Evolutionary conservation across 1,140 invertebrate species (phyloP).

Genomic region (Zaprionus vittiger): DNA sequence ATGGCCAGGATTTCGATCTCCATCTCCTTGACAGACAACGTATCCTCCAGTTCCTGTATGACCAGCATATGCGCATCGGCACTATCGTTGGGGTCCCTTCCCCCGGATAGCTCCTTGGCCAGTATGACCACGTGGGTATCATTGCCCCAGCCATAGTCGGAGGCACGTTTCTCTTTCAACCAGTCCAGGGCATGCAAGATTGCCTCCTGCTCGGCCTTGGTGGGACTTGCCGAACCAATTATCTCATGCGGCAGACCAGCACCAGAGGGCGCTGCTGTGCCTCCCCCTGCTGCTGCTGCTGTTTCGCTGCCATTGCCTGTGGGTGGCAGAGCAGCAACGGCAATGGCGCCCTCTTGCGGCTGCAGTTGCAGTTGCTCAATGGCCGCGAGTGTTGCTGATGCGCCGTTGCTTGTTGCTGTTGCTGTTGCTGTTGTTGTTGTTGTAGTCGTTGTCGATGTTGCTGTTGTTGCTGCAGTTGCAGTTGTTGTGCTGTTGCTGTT

Average conservation of each 20-base stretch:
- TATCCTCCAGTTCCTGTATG: constrained; percentile 87
- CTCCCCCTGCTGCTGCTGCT: constrained; percentile 21
- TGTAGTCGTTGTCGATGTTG: neutral
- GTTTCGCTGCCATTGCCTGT: constrained; percentile 19
- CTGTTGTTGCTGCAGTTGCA: constrained; percentile 14
- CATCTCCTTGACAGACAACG: constrained; percentile 92
- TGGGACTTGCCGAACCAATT: constrained; percentile 82
- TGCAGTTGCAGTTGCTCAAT: constrained; percentile 19
- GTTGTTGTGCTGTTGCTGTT: constrained; percentile 18
- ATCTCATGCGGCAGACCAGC: constrained; percentile 59
- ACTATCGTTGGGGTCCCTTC: constrained; percentile 84
- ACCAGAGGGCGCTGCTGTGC: neutral
- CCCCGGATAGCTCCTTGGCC: constrained; percentile 85
- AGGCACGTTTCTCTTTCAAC: constrained; percentile 88
- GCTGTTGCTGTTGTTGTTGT: neutral
- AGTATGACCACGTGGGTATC: constrained; percentile 90
- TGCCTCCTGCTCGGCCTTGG: constrained; percentile 85
- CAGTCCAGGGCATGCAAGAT: constrained; percentile 88
- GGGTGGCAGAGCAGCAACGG: constrained; percentile 13
- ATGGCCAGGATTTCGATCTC: constrained; percentile 92
- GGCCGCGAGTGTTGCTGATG: constrained; percentile 3
- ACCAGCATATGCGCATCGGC: constrained; percentile 76
- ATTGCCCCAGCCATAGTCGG: constrained; percentile 91
- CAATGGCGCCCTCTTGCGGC: constrained; percentile 15
- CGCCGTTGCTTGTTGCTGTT: constrained; percentile 5